These are phyloP conservation scores for Anastrepha ludens DNA, from an alignment of 1,140 invertebrate genomes.

Conservation along the genomic window DNA sequence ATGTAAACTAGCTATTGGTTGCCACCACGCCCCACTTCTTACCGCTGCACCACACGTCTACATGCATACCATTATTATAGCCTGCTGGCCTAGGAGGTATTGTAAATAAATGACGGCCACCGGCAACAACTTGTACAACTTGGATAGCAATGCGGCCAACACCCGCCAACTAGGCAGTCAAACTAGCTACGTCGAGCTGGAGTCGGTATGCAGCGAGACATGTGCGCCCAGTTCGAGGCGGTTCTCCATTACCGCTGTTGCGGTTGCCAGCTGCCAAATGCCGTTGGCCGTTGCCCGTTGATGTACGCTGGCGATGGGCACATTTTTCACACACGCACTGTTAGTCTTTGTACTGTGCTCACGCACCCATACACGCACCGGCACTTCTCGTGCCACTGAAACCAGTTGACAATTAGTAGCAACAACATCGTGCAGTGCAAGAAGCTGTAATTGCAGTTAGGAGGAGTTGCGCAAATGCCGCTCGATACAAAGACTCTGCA, in stretches of 20 bases:
- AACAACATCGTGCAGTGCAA: neutral
- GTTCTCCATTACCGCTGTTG: conserved; percentile 6
- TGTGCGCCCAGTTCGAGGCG: neutral
- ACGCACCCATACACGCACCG: neutral
- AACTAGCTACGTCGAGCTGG: neutral
- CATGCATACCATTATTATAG: conserved; percentile 13
- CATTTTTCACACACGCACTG: conserved; percentile 47
- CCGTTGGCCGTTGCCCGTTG: conserved; percentile 46
- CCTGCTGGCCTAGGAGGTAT: neutral
- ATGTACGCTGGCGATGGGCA: conserved; percentile 37
- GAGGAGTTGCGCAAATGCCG: neutral
- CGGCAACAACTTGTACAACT: neutral
- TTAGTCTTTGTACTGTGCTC: neutral
- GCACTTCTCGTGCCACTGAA: neutral
- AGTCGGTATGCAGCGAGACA: too few species aligned
- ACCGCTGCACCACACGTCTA: neutral
- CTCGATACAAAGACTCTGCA: neutral
- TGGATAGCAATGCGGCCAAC: neutral
- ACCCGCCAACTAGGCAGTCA: neutral
- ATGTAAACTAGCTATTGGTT: conserved; percentile 35
- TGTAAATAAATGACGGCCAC: conserved; percentile 50
- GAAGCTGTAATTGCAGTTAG: neutral
- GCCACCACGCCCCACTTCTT: neutral
- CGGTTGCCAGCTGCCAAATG: conserved; percentile 34
- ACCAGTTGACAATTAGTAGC: conserved; percentile 58